A percentile compares a stretch with the other conserved stretches of the same genome.
phyloP scores from a whole-genome alignment of 2,797 vertebrate species.

The Uromys caudimaculatus region DNA sequence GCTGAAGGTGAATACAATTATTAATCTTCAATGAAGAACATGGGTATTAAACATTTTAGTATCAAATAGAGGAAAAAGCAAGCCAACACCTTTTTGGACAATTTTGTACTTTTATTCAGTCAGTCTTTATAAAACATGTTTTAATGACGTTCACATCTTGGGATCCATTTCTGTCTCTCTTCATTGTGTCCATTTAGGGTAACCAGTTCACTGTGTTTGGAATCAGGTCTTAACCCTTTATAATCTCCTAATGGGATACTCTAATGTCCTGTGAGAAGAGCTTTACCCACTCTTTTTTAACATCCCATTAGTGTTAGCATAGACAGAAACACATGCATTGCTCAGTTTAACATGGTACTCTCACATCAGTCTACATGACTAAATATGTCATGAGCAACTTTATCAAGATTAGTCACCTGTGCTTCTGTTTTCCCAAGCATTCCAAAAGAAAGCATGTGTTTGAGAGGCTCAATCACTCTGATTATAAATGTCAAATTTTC shows the following conservation, averaged over 20 bases:
- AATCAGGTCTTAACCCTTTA: slow-evolving; percentile 41
- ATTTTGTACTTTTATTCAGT: neutral
- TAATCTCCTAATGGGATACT: neutral
- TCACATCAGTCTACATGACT: neutral
- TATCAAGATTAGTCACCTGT: too few species aligned
- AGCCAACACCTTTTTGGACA: neutral
- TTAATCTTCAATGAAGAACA: neutral
- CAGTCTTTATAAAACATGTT: neutral
- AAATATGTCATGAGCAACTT: neutral
- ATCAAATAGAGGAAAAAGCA: neutral
- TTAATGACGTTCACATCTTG: neutral
- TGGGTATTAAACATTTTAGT: neutral
- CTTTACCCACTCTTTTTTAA: neutral
- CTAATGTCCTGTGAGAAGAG: neutral
- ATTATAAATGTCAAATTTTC: slow-evolving; percentile 2
- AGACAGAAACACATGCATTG: neutral
- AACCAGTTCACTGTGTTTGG: neutral
- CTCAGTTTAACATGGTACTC: neutral
- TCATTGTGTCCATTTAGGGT: neutral
- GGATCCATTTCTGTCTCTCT: neutral
- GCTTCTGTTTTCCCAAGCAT: neutral
- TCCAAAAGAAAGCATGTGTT: slow-evolving; percentile 30
- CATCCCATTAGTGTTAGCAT: neutral
- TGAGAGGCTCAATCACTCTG: neutral
- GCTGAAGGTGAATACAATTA: neutral